phyloP scores from a whole-genome alignment of 2,113 vertebrate genomes.

The Uria aalge region DNA sequence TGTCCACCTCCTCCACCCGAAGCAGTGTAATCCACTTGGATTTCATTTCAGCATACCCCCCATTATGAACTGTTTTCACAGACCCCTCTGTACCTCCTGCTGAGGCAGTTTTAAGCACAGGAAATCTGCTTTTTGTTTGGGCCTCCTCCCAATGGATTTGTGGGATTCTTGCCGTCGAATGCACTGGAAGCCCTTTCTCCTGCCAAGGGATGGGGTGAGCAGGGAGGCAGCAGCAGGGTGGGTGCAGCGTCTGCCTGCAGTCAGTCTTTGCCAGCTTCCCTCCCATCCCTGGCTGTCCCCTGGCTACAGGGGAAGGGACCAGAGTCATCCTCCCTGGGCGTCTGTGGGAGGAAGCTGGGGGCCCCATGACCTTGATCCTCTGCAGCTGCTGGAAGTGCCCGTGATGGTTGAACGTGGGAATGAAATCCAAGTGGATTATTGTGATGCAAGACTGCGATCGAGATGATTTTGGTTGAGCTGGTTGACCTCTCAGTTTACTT shows the following conservation, averaged over 20 bases:
- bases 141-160: not conserved
- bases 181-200: not conserved
- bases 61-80: not conserved
- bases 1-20: not conserved
- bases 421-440: not conserved
- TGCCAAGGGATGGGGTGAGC: not conserved
- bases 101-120: not conserved
- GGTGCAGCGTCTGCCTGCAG: not conserved
- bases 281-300: not conserved
- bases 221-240: not conserved
- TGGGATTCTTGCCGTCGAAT: not conserved
- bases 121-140: not conserved
- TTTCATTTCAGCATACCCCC: not conserved
- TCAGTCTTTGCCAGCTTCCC: rapidly evolving
- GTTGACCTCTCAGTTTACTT: not conserved
- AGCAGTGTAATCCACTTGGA: not conserved
- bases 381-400: not conserved
- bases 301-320: not conserved
- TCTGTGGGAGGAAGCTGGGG: not conserved
- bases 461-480: not conserved
- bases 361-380: not conserved
- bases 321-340: rapidly evolving
- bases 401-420: not conserved
- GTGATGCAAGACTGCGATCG: rapidly evolving
- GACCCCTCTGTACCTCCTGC: not conserved